Evolutionary conservation across 53 echinoderm and acorn worm species (phyloP).

Genomic region (Temnopleurus reevesii): DNA sequence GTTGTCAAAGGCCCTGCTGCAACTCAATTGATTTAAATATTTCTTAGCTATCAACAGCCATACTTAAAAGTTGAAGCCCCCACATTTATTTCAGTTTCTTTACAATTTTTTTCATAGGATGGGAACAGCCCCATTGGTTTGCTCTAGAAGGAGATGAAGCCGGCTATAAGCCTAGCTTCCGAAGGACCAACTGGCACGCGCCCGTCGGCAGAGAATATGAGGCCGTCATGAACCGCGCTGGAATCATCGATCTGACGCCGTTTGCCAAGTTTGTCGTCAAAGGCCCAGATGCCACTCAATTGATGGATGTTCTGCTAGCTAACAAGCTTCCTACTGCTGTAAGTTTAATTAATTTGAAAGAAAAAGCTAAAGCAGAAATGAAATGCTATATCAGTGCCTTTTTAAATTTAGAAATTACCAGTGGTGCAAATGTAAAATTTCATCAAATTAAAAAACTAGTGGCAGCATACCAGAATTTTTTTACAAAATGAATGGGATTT

Average conservation of each 20-base stretch:
- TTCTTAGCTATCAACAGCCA: slow-evolving; percentile 76
- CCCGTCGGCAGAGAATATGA: slow-evolving; percentile 91
- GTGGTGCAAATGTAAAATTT: no score
- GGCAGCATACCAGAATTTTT: no score
- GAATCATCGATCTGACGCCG: slow-evolving; percentile 90
- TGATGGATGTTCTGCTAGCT: slow-evolving; percentile 83
- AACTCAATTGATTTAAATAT: slow-evolving; percentile 38
- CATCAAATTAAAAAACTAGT: no score
- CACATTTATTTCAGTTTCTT: no score
- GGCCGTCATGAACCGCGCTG: slow-evolving; percentile 83
- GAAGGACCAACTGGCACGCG: slow-evolving; percentile 89
- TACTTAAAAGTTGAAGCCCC: slow-evolving; percentile 84
- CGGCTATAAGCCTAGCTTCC: slow-evolving; percentile 88
- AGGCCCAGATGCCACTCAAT: slow-evolving; percentile 74
- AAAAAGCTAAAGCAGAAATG: no score
- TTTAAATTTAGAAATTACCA: no score
- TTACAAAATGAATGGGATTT: no score
- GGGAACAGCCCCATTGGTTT: slow-evolving; percentile 99
- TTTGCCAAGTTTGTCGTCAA: slow-evolving; percentile 92
- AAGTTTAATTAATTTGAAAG: background rate
- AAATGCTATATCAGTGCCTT: no score
- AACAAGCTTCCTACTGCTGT: slow-evolving; percentile 77
- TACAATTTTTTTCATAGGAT: slow-evolving; percentile 63
- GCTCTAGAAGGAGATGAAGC: slow-evolving; percentile 91
- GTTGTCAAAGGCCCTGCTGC: no score